phyloP scores from a whole-genome alignment of 1,140 invertebrate species.

The Wiebesia pumilae region DNA sequence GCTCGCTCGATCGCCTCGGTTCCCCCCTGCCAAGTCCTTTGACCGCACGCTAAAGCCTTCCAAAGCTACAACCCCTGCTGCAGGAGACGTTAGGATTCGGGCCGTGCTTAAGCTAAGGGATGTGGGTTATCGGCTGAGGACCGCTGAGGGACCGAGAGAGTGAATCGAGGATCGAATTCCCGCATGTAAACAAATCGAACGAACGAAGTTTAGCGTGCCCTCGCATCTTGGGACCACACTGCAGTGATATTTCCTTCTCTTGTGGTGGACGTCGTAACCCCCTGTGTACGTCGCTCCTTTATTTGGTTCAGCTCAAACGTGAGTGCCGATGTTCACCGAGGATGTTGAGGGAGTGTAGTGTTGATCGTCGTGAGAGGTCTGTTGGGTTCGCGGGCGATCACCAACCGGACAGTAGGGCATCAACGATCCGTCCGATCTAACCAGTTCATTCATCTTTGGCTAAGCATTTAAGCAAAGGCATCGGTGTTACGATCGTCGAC shows the following conservation, averaged over 20 bases:
- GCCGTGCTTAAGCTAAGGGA: too few relatives aligned
- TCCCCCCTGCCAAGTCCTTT: not conserved
- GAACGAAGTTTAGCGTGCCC: not conserved
- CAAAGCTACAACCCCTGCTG: not conserved
- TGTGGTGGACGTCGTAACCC: not conserved
- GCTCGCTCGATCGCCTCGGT: not conserved
- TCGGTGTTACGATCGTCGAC: not conserved
- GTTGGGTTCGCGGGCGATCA: not conserved
- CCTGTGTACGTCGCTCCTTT: not conserved
- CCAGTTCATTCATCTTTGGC: not conserved
- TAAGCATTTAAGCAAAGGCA: not conserved
- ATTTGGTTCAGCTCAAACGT: too few relatives aligned
- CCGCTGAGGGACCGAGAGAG: not conserved
- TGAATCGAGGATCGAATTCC: not conserved
- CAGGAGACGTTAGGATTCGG: not conserved
- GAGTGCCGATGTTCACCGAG: not conserved
- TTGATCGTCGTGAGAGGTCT: not conserved
- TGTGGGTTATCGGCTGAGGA: too few relatives aligned
- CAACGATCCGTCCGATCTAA: not conserved
- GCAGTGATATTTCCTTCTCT: not conserved
- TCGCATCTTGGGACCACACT: too few relatives aligned
- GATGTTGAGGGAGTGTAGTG: not conserved
- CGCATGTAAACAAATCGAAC: slow-evolving; percentile 2
- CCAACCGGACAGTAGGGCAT: not conserved
- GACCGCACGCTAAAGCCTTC: too few relatives aligned